These are phyloP conservation scores for Hyperoplus lanceolatus DNA, from an alignment of 2,797 vertebrate species.

Conservation along the genomic window DNA sequence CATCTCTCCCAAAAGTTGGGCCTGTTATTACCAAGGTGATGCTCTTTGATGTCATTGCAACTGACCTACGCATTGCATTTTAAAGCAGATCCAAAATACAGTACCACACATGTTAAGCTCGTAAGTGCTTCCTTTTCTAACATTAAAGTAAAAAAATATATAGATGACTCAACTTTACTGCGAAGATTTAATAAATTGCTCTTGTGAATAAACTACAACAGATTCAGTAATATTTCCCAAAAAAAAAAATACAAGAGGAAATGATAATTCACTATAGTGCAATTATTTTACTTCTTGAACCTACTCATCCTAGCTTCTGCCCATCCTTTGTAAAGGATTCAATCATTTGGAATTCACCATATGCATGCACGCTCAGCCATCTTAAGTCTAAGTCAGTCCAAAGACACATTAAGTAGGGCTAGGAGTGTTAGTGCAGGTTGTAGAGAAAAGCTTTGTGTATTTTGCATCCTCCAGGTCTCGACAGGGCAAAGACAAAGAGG, in stretches of 20 bases:
- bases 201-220: conserved; percentile 41
- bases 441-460: conserved; percentile 1
- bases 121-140: background rate
- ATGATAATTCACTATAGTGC: background rate
- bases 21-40: conserved; percentile 7
- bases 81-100: conserved; percentile 30
- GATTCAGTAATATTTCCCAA: conserved; percentile 35
- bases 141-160: background rate
- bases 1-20: background rate
- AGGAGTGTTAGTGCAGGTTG: background rate
- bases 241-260: background rate
- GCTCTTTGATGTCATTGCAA: conserved; percentile 19
- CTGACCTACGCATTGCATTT: conserved; percentile 33
- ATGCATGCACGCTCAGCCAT: conserved; percentile 1
- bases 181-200: conserved; percentile 8
- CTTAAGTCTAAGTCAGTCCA: conserved; percentile 35
- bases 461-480: conserved; percentile 32
- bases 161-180: conserved; percentile 30
- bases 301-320: background rate
- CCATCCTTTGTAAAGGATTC: conserved; percentile 39
- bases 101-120: conserved; percentile 20
- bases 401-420: background rate
- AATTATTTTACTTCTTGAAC: conserved; percentile 1
- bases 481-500: conserved; percentile 41
- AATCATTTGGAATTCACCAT: conserved; percentile 42